Evolutionary conservation across 1,140 invertebrate genomes (phyloP).

Genomic region (Drosophila subpulchrella): DNA sequence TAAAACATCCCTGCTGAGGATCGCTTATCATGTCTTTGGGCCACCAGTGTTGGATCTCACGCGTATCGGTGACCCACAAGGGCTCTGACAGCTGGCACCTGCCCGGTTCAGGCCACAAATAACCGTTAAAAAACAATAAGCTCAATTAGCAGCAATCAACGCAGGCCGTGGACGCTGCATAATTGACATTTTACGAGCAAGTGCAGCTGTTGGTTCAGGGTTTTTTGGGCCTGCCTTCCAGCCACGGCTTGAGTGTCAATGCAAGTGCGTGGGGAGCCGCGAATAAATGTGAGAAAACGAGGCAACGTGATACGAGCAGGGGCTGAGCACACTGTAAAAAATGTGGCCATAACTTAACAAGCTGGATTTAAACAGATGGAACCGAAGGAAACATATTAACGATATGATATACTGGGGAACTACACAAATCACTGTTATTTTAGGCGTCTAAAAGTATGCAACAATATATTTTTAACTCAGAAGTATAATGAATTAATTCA

Average conservation of each 20-base stretch:
- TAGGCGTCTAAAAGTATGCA: too few relatives aligned
- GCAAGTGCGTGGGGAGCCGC: conserved; percentile 61
- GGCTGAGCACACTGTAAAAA: conserved; percentile 5
- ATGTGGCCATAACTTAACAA: background rate
- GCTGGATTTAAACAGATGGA: too few relatives aligned
- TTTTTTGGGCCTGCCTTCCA: conserved; percentile 16
- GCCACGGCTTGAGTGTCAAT: conserved; percentile 69
- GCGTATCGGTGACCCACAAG: conserved; percentile 39
- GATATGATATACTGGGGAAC: too few relatives aligned
- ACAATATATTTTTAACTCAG: too few relatives aligned
- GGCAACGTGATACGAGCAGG: conserved; percentile 27
- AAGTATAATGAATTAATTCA: too few relatives aligned
- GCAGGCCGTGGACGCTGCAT: conserved; percentile 38
- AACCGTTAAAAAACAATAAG: conserved; percentile 76
- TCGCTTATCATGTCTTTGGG: background rate
- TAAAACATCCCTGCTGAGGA: background rate
- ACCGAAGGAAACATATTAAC: too few relatives aligned
- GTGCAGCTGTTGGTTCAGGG: conserved; percentile 57
- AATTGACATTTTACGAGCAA: conserved; percentile 72
- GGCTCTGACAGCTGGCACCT: conserved; percentile 51
- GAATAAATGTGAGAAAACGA: conserved; percentile 60
- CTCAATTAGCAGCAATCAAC: conserved; percentile 74
- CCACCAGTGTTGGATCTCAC: conserved; percentile 47
- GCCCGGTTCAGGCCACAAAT: conserved; percentile 29
- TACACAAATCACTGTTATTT: too few relatives aligned